Evolutionary conservation across 2,113 vertebrate species (phyloP), one percentile per base, ranked within the genome.

Genomic region (Crotalus viridis): DNA sequence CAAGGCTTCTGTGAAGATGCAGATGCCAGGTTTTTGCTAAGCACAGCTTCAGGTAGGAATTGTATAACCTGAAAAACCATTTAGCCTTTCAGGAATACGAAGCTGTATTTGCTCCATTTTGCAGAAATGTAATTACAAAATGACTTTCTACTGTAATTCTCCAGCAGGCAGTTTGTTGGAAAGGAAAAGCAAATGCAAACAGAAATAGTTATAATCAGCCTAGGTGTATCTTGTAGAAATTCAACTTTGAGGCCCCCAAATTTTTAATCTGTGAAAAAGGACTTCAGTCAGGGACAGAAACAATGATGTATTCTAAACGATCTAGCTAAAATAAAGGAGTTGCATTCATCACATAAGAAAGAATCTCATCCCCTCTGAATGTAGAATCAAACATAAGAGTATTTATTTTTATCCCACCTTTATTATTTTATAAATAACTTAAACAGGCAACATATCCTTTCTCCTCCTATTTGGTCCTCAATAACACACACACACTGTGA

Each of bases 1-100:
- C 54, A 87, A 81, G 13, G 88, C 95, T 96, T 94, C 93, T 93
- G 94, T 0, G 54, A 0, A 0, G 28, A 92, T 92, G 91, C 89
- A 92, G 90, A 88, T 92, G 57, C 93, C 92, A 89, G 89, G 93
- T 95, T 0, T 94, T 92, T 94, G 95, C 93, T 93, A 94, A 95
- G 94, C 28, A 10, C 95, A 95, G 95, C 96, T 89, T 54, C 26
- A 89, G 64, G 69, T 74, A 64, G 39, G 6, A 92, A 39, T 69
- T 74, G 48, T 74, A 9, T 1, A 64, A 89, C n/a, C 61, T 74
- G 87, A 4, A 59, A 51, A 51, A 5, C 2, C 52, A 48, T 43
- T 43, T 55, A 46, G 28, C n/a, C 26, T 81, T 88, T 92, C 10
- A 52, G 43, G 15, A 43, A 10, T 74, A 3, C 4, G 5, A 51